These are phyloP conservation scores for Catalaphyllia jardinei DNA, from an alignment of 64 coral and sea anemone genomes.

Conservation along the genomic window DNA sequence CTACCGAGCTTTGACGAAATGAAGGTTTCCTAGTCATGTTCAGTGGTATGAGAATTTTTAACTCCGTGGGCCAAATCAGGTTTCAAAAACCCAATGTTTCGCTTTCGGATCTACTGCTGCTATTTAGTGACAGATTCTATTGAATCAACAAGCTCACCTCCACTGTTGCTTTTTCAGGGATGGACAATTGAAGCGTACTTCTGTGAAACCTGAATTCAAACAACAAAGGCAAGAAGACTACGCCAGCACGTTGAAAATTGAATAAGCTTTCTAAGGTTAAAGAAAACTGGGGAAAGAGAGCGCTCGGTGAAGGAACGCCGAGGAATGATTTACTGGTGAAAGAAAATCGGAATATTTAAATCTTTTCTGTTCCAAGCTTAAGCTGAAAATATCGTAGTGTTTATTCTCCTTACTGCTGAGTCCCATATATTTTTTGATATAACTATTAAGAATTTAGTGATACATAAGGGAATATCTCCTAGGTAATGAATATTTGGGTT, in stretches of 20 bases:
- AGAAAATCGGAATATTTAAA: not conserved
- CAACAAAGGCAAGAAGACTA: slow-evolving; percentile 92
- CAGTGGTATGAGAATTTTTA: too few species aligned
- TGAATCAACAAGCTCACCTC: not conserved
- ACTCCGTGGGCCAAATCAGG: too few species aligned
- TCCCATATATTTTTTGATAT: too few species aligned
- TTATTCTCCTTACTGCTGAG: too few species aligned
- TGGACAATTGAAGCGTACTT: slow-evolving; percentile 94
- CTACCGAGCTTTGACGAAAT: too few species aligned
- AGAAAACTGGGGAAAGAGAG: not conserved
- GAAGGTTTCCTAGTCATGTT: too few species aligned
- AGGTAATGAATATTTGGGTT: too few species aligned
- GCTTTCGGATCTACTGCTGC: not conserved
- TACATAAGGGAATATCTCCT: too few species aligned
- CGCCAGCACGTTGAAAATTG: slow-evolving; percentile 88
- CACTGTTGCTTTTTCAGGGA: slow-evolving; percentile 55
- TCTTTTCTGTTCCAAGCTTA: too few species aligned
- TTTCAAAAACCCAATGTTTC: not conserved
- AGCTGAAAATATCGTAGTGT: too few species aligned
- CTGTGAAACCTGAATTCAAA: slow-evolving; percentile 92
- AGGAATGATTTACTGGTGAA: not conserved
- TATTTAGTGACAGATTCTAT: not conserved
- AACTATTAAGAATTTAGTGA: too few species aligned
- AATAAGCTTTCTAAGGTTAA: slow-evolving; percentile 9
- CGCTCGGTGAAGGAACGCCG: not conserved